Evolutionary conservation across 2,113 vertebrate species (phyloP).

Genomic region (Mobula birostris): DNA sequence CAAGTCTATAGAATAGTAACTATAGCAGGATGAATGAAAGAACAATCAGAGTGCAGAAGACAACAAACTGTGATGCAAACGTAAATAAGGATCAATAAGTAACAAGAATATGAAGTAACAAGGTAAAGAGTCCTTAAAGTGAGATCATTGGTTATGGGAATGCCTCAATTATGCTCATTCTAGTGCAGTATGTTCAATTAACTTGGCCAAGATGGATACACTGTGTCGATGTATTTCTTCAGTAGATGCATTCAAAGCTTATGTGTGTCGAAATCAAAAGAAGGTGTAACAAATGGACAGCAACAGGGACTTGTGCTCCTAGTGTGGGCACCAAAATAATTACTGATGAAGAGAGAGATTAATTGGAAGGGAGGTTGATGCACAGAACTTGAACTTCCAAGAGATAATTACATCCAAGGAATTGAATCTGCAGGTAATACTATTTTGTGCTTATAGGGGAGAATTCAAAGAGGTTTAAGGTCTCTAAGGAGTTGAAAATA

Average conservation of each 20-base stretch:
- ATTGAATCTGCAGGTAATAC: background rate
- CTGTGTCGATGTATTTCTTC: background rate
- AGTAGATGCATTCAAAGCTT: background rate
- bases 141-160: too few relatives aligned
- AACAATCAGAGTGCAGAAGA: too few relatives aligned
- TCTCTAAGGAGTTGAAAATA: background rate
- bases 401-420: background rate
- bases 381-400: background rate
- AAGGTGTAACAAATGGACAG: background rate
- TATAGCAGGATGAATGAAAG: too few relatives aligned
- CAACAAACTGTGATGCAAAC: too few relatives aligned
- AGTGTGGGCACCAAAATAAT: background rate
- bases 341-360: background rate
- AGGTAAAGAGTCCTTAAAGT: too few relatives aligned
- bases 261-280: background rate
- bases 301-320: background rate
- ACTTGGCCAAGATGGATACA: background rate
- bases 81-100: too few relatives aligned
- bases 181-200: background rate
- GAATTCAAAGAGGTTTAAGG: background rate
- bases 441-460: background rate
- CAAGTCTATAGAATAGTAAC: too few relatives aligned
- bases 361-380: background rate
- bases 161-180: background rate
- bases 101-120: too few relatives aligned